Percentiles rank a stretch among this genome's conserved stretches.
These are phyloP conservation scores for Apodemus speciosus DNA, from an alignment of 2,113 vertebrate genomes.

Conservation along the genomic window DNA sequence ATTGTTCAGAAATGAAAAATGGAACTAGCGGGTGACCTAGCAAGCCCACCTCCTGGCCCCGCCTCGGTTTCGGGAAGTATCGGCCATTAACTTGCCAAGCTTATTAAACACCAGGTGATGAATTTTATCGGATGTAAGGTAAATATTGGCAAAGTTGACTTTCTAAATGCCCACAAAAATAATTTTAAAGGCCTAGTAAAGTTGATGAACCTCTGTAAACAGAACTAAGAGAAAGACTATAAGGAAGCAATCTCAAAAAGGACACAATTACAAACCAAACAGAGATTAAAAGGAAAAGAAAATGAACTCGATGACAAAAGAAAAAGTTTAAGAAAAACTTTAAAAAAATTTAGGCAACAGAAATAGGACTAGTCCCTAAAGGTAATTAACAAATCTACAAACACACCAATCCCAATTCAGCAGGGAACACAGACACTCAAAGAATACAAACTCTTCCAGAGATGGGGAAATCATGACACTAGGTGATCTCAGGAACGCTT, in stretches of 20 bases:
- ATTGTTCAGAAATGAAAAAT: neutral
- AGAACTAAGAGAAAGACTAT: neutral
- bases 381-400: neutral
- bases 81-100: no score
- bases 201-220: neutral
- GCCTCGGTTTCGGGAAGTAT: neutral
- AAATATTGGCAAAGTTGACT: neutral
- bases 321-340: neutral
- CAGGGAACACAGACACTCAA: neutral
- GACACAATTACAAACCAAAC: neutral
- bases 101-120: neutral
- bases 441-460: neutral
- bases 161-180: neutral
- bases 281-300: conserved; percentile 19
- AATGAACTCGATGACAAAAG: neutral
- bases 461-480: neutral
- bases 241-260: conserved; percentile 20
- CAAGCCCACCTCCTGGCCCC: neutral
- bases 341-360: conserved; percentile 20
- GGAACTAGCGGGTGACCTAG: neutral
- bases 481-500: neutral
- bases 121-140: neutral
- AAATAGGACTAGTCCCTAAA: neutral
- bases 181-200: conserved; percentile 21
- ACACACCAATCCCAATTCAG: neutral